phyloP scores from a whole-genome alignment of 2,113 vertebrate species.

The Pao palembangensis region DNA sequence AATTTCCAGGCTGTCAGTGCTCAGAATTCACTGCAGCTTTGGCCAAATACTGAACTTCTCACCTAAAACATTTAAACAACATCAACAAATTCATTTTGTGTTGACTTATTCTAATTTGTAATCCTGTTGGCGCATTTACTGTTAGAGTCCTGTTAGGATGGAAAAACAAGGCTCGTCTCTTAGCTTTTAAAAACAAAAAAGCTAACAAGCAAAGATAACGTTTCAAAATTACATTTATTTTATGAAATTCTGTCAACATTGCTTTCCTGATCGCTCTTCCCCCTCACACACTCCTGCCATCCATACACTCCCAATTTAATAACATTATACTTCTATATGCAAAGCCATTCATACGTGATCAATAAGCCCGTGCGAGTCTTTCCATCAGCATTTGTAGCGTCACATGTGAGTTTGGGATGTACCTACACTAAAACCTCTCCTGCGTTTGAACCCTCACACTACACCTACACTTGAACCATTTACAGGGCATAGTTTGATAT shows the following conservation, averaged over 20 bases:
- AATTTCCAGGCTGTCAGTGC: too few species aligned
- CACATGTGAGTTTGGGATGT: conserved; percentile 15
- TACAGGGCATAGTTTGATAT: too few species aligned
- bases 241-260: conserved; percentile 51
- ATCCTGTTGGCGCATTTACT: too few species aligned
- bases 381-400: conserved; percentile 57
- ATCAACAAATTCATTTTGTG: too few species aligned
- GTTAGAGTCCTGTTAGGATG: too few species aligned
- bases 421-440: conserved; percentile 4
- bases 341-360: conserved; percentile 65
- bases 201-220: too few species aligned
- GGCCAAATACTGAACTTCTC: too few species aligned
- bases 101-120: too few species aligned
- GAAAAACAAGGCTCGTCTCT: too few species aligned
- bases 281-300: conserved; percentile 54
- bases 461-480: background rate
- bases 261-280: conserved; percentile 47
- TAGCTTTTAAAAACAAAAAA: too few species aligned
- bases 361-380: conserved; percentile 62
- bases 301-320: conserved; percentile 60
- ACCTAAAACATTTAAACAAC: too few species aligned
- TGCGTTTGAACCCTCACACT: conserved; percentile 17
- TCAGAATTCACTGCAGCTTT: too few species aligned
- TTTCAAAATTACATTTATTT: conserved; percentile 12
- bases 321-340: conserved; percentile 55